A percentile compares a stretch with the other conserved stretches of the same genome.
Conservation (phyloP, 2,113 vertebrate genomes). For the Aepyceros melampus region DNA sequence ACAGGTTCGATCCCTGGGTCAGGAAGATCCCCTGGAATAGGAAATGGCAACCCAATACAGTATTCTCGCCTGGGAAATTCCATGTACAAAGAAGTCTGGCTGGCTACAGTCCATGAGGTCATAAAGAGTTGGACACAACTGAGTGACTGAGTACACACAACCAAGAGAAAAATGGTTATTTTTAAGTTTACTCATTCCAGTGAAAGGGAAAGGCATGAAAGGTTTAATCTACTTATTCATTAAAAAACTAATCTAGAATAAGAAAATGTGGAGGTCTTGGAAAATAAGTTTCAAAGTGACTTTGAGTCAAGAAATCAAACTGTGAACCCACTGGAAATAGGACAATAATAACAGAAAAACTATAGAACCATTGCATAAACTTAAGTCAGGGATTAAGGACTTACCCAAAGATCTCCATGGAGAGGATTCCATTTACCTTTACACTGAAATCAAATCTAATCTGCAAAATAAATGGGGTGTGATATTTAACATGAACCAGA, state of each 20-base stretch:
- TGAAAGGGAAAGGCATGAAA: neutral
- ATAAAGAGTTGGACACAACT: neutral
- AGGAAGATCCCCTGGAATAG: neutral
- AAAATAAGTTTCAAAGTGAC: conserved; percentile 32
- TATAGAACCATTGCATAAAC: neutral
- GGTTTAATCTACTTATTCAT: neutral
- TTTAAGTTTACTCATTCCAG: neutral
- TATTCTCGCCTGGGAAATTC: neutral
- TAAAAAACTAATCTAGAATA: conserved; percentile 7
- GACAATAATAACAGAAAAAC: neutral
- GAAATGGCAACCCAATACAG: neutral
- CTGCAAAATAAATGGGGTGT: conserved; percentile 53
- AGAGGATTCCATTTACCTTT: conserved; percentile 63
- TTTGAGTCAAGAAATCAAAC: conserved; percentile 15
- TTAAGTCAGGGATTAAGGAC: conserved; percentile 7
- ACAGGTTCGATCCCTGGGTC: neutral
- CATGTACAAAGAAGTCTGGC: neutral
- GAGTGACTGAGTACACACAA: neutral
- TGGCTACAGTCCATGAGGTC: neutral
- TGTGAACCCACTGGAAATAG: neutral
- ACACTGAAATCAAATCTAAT: conserved; percentile 71
- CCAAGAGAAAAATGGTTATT: neutral
- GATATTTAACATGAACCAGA: neutral
- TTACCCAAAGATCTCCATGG: conserved; percentile 66
- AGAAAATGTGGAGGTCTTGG: neutral